A percentile compares a stretch with the other conserved stretches of the same genome.
Conservation (phyloP, 23 tunicate species). For the Ciona savignyi region DNA sequence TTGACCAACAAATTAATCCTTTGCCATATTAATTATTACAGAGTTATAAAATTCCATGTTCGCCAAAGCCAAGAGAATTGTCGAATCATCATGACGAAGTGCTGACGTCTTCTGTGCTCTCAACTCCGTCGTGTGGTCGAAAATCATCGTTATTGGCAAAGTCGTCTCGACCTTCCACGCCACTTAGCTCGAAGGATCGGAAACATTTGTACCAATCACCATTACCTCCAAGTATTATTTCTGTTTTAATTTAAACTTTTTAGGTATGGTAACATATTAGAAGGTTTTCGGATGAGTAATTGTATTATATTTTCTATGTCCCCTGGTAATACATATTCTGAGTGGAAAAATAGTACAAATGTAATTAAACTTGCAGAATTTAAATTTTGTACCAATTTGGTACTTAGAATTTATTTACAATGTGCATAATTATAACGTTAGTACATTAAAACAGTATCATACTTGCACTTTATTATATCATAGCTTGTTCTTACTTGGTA, state of each 20-base stretch:
- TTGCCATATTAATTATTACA: background rate
- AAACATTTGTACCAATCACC: conserved; percentile 15
- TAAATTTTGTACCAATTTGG: too few species aligned
- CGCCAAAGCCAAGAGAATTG: background rate
- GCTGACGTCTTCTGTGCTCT: background rate
- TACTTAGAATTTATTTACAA: too few species aligned
- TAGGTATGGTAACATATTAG: too few species aligned
- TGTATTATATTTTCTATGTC: too few species aligned
- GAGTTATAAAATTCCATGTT: background rate
- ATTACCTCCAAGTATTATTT: conserved; percentile 54
- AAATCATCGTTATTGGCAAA: background rate
- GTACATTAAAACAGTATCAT: background rate
- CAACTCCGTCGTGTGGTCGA: background rate
- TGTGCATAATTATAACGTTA: background rate
- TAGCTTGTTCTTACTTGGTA: background rate
- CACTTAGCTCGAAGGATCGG: conserved; percentile 21
- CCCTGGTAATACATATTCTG: too few species aligned
- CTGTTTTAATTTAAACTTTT: too few species aligned
- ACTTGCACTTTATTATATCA: background rate
- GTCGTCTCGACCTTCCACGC: conserved; percentile 37
- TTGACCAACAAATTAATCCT: too few species aligned
- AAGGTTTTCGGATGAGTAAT: too few species aligned
- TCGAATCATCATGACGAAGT: background rate
- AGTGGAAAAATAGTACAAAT: too few species aligned
- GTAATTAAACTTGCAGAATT: too few species aligned